Percentiles rank a stretch among this genome's conserved stretches.
Evolutionary conservation across 2,888 invertebrate genomes (phyloP).

Genomic region (Hybos culiciformis): DNA sequence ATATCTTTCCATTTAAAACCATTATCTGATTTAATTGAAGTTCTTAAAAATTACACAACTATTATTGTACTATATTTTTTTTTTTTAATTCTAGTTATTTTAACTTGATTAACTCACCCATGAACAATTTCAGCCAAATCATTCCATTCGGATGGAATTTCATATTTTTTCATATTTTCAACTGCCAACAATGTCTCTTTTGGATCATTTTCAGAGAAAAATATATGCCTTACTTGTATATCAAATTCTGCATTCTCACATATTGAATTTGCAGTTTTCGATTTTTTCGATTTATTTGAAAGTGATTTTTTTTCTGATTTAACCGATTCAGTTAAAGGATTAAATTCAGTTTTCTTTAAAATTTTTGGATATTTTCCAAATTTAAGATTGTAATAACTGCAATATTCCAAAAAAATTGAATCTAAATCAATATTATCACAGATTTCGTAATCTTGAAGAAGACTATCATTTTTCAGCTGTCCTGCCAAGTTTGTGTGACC

Average conservation of each 20-base stretch:
- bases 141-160: slow-evolving; percentile 41
- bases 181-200: no score
- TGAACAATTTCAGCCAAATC: slow-evolving; percentile 51
- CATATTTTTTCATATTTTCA: background rate
- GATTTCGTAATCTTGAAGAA: slow-evolving; percentile 51
- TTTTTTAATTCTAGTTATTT: no score
- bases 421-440: slow-evolving; percentile 89
- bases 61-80: background rate
- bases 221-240: slow-evolving; percentile 9
- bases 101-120: background rate
- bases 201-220: background rate
- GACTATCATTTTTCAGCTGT: slow-evolving; percentile 54
- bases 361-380: slow-evolving; percentile 80
- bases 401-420: slow-evolving; percentile 77
- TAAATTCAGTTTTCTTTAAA: slow-evolving; percentile 37
- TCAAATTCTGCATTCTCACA: slow-evolving; percentile 10
- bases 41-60: background rate
- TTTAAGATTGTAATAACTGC: slow-evolving; percentile 69
- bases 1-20: slow-evolving; percentile 70
- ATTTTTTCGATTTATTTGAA: slow-evolving; percentile 1
- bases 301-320: background rate
- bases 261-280: slow-evolving; percentile 10
- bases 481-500: slow-evolving; percentile 51
- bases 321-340: slow-evolving; percentile 11
- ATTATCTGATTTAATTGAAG: slow-evolving; percentile 44